These are phyloP conservation scores for Masticophis lateralis DNA, from an alignment of 2,797 vertebrate species.

Conservation along the genomic window DNA sequence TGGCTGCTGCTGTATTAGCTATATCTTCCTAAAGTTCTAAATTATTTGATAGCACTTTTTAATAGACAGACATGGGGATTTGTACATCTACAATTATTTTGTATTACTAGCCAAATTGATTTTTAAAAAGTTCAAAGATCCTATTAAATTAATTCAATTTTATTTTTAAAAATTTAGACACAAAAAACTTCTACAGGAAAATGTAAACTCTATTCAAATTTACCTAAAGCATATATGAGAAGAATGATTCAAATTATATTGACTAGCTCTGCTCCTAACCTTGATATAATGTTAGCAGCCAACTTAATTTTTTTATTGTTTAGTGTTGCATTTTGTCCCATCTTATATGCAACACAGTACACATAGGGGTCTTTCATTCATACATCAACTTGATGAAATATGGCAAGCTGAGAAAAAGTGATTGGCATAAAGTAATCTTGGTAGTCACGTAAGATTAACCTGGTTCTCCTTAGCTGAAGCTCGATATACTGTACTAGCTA, in stretches of 20 bases:
- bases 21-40: conserved; percentile 38
- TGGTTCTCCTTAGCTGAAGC: neutral
- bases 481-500: neutral
- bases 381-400: neutral
- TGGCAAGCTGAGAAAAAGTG: neutral
- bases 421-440: neutral
- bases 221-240: neutral
- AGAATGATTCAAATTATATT: neutral
- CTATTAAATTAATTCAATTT: neutral
- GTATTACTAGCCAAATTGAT: conserved; percentile 19
- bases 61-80: conserved; percentile 41
- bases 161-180: neutral
- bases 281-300: neutral
- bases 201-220: neutral
- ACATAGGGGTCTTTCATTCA: neutral
- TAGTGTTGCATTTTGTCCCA: neutral
- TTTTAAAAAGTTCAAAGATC: conserved; percentile 22
- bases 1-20: conserved; percentile 45
- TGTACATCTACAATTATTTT: conserved; percentile 10
- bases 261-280: neutral
- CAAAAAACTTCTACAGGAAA: neutral
- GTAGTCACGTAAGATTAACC: neutral
- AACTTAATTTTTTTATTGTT: neutral
- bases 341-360: neutral
- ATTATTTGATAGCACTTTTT: conserved; percentile 39